A percentile compares a stretch with the other conserved stretches of the same genome.
Evolutionary conservation across 2,888 invertebrate genomes (phyloP).

Genomic region (Luperina nickerlii): DNA sequence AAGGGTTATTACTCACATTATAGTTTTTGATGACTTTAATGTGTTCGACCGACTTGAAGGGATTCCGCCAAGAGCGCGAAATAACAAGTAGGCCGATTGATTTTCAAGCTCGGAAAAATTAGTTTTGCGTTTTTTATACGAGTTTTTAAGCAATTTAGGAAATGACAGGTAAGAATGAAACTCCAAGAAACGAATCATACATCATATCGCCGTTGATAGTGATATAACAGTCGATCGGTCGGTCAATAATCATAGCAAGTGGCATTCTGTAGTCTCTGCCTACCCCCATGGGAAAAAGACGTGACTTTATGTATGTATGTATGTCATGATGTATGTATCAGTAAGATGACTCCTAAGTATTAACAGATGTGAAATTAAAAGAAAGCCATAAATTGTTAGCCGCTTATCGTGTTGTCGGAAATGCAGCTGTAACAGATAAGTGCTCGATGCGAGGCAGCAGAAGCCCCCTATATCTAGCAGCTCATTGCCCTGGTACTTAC

Average conservation of each 20-base stretch:
- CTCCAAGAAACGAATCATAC: not conserved
- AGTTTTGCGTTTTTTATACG: not conserved
- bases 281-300: not conserved
- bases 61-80: conserved; percentile 14
- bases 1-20: conserved; percentile 47
- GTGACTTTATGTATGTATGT: not conserved
- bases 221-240: not conserved
- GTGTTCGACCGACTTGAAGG: conserved; percentile 27
- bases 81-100: not conserved
- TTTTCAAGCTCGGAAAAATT: not conserved
- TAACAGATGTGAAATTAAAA: conserved; percentile 45
- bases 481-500: not conserved
- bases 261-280: not conserved
- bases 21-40: conserved; percentile 45
- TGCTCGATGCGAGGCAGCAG: conserved; percentile 25
- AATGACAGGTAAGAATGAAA: not conserved
- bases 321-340: not conserved
- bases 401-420: conserved; percentile 43
- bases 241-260: not conserved
- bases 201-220: not conserved
- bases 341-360: not conserved
- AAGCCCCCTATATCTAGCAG: conserved; percentile 1
- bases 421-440: conserved; percentile 45
- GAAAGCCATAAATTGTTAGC: conserved; percentile 33
- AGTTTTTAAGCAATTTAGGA: not conserved